These are phyloP conservation scores for Hirudinaria manillensis DNA, from an alignment of 2,888 invertebrate species.

Conservation along the genomic window DNA sequence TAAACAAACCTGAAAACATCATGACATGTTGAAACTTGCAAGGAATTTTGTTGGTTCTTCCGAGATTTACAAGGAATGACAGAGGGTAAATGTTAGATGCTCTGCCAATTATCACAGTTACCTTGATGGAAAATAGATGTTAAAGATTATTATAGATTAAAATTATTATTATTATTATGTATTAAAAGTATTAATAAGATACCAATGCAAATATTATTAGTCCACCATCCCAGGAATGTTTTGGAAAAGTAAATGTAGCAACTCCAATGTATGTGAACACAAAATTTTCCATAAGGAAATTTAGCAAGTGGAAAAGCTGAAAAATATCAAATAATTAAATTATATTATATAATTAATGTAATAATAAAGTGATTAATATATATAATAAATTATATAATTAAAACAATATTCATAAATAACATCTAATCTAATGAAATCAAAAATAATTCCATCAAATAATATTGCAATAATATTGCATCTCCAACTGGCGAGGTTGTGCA, in stretches of 20 bases:
- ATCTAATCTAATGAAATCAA: too few relatives aligned
- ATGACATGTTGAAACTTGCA: slow-evolving; percentile 94
- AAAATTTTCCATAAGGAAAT: slow-evolving; percentile 94
- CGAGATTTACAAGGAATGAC: slow-evolving; percentile 83
- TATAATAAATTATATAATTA: too few relatives aligned
- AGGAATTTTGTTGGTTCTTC: slow-evolving; percentile 76
- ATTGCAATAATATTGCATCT: too few relatives aligned
- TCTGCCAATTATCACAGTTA: slow-evolving; percentile 81
- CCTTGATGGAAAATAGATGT: slow-evolving; percentile 40
- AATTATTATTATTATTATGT: not conserved
- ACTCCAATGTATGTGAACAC: slow-evolving; percentile 98
- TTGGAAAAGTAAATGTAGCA: slow-evolving; percentile 94
- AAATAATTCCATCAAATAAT: too few relatives aligned
- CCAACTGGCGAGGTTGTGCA: too few relatives aligned
- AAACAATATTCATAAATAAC: too few relatives aligned
- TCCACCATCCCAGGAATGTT: slow-evolving; percentile 83
- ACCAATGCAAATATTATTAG: slow-evolving; percentile 90
- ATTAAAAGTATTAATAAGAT: slow-evolving; percentile 54
- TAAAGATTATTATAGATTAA: not conserved
- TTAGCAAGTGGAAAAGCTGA: slow-evolving; percentile 78
- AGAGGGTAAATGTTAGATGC: slow-evolving; percentile 90
- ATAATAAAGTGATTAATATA: too few relatives aligned
- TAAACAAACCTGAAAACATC: slow-evolving; percentile 74
- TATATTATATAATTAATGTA: too few relatives aligned
- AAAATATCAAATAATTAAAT: slow-evolving; percentile 5